A percentile compares a stretch with the other conserved stretches of the same genome.
phyloP scores from a whole-genome alignment of 2,888 invertebrate genomes.

The Suillia variegata region DNA sequence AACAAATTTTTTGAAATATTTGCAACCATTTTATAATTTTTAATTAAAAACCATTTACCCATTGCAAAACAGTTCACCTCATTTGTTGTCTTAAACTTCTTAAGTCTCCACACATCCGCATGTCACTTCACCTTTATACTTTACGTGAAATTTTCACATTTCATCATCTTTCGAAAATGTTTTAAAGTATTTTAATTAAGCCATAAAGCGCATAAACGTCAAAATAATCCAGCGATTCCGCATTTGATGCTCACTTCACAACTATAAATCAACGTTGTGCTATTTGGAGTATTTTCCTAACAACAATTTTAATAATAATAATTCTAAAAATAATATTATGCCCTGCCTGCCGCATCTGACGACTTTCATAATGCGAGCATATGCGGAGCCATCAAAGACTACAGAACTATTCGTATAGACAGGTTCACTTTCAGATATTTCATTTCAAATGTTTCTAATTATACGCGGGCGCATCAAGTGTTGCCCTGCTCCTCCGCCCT shows the following conservation, averaged over 20 bases:
- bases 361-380: neutral
- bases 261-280: neutral
- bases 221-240: neutral
- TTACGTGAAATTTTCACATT: too few species aligned
- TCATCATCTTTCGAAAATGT: neutral
- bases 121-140: too few species aligned
- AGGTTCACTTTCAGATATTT: neutral
- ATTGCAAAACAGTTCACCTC: too few species aligned
- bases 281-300: neutral
- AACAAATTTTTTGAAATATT: too few species aligned
- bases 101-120: too few species aligned
- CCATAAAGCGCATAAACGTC: conserved; percentile 1
- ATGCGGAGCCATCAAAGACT: neutral
- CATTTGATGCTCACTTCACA: neutral
- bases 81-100: too few species aligned
- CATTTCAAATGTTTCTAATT: conserved; percentile 18
- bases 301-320: neutral
- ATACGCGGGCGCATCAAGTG: conserved; percentile 12
- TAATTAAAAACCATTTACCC: too few species aligned
- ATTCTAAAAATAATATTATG: neutral
- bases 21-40: too few species aligned
- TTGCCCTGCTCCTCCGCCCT: neutral
- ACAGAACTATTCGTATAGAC: neutral
- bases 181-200: neutral
- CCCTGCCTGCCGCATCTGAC: too few species aligned